phyloP scores from a whole-genome alignment of 2,113 vertebrate genomes.

The Cheirogaleus medius region DNA sequence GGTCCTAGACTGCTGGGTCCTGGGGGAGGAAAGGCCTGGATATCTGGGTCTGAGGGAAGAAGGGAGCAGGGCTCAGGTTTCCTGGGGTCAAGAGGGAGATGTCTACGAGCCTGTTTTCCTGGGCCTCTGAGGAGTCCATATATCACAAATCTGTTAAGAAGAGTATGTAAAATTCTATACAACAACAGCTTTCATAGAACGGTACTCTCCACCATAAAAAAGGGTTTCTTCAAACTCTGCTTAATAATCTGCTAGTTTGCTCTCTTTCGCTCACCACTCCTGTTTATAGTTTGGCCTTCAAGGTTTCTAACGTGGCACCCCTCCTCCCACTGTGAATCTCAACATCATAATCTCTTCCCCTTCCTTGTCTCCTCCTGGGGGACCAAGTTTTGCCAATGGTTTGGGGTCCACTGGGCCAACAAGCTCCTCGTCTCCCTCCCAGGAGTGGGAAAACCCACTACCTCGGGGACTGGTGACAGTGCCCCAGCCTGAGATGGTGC shows the following conservation, averaged over 20 bases:
- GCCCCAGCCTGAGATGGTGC: constrained; percentile 84
- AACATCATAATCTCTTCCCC: not conserved
- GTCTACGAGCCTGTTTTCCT: not conserved
- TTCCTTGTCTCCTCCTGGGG: not conserved
- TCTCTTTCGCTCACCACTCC: not conserved
- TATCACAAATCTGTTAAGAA: not conserved
- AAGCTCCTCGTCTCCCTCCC: not conserved
- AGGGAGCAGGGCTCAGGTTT: not conserved
- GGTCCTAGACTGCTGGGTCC: not conserved
- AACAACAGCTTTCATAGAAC: not conserved
- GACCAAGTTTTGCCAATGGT: not conserved
- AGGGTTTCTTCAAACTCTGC: not conserved
- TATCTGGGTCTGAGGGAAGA: not conserved
- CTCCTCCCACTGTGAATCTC: not conserved
- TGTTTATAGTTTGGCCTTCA: not conserved
- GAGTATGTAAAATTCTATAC: not conserved
- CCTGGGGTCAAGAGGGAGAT: not conserved
- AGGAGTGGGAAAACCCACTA: not conserved
- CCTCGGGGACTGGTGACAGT: constrained; percentile 70
- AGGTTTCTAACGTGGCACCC: not conserved
- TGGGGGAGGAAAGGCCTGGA: not conserved
- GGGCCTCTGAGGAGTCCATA: not conserved
- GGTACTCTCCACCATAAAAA: not conserved
- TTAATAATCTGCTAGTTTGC: not conserved
- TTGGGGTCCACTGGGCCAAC: not conserved